A percentile compares a stretch with the other conserved stretches of the same genome.
These are phyloP conservation scores for Panopea generosa DNA, from an alignment of 2,888 invertebrate species.

Conservation along the genomic window DNA sequence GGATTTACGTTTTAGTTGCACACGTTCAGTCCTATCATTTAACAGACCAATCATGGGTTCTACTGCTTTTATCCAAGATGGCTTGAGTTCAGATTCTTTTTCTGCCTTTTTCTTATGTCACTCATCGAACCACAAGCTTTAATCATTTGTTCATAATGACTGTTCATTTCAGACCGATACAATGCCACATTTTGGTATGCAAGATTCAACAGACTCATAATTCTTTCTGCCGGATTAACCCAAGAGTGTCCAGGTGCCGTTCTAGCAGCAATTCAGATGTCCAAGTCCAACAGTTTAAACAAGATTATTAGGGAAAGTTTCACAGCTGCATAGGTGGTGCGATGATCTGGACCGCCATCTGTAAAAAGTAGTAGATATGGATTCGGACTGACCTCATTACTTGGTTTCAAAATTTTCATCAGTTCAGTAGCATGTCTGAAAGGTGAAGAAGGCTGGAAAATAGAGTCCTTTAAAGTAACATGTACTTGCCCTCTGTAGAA, in stretches of 20 bases:
- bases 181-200: slow-evolving; percentile 54
- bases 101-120: slow-evolving; percentile 47
- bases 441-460: slow-evolving; percentile 42
- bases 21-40: slow-evolving; percentile 39
- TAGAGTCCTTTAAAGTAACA: slow-evolving; percentile 47
- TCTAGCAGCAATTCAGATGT: slow-evolving; percentile 15
- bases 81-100: slow-evolving; percentile 25
- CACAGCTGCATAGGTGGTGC: slow-evolving; percentile 20
- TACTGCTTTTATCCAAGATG: slow-evolving; percentile 33
- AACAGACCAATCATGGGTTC: slow-evolving; percentile 9
- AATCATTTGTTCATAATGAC: slow-evolving; percentile 30
- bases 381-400: background rate
- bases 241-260: slow-evolving; percentile 61
- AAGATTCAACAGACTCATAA: slow-evolving; percentile 56
- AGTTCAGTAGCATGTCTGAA: slow-evolving; percentile 25
- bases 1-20: slow-evolving; percentile 26
- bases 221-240: slow-evolving; percentile 56
- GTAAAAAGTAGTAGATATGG: slow-evolving; percentile 19
- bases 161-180: slow-evolving; percentile 29
- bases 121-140: slow-evolving; percentile 35
- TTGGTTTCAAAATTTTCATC: slow-evolving; percentile 5
- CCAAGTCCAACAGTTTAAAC: slow-evolving; percentile 17
- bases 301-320: slow-evolving; percentile 20
- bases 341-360: slow-evolving; percentile 36
- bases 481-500: slow-evolving; percentile 57